These are phyloP conservation scores for Drosophila tropicalis DNA, from an alignment of 1,140 invertebrate genomes.

Conservation along the genomic window DNA sequence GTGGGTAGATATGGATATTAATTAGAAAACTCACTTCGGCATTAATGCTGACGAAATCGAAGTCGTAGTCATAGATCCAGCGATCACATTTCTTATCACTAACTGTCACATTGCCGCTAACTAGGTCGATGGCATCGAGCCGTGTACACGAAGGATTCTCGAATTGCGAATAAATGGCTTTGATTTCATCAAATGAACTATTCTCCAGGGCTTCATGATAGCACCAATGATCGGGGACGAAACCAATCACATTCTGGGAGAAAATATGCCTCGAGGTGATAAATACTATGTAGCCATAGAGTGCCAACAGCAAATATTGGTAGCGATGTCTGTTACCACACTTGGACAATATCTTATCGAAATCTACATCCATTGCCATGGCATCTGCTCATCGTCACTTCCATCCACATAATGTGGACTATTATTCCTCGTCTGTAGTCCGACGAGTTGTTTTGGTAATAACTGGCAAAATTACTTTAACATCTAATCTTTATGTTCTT, in stretches of 20 bases:
- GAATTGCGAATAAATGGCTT: slow-evolving; percentile 59
- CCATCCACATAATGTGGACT: slow-evolving; percentile 54
- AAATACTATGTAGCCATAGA: slow-evolving; percentile 85
- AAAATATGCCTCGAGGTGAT: slow-evolving; percentile 84
- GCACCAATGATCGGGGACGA: slow-evolving; percentile 84
- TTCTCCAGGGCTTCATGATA: slow-evolving; percentile 67
- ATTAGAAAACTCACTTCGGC: slow-evolving; percentile 83
- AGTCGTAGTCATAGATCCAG: slow-evolving; percentile 84
- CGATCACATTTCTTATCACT: slow-evolving; percentile 68
- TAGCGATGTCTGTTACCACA: slow-evolving; percentile 86
- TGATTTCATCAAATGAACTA: slow-evolving; percentile 47
- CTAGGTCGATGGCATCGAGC: slow-evolving; percentile 38
- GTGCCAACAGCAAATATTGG: slow-evolving; percentile 85
- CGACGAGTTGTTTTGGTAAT: too few species aligned
- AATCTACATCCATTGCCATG: slow-evolving; percentile 75
- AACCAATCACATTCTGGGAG: slow-evolving; percentile 84
- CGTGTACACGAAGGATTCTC: slow-evolving; percentile 64
- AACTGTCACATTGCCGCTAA: slow-evolving; percentile 42
- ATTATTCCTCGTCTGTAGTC: too few species aligned
- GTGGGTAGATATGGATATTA: slow-evolving; percentile 6
- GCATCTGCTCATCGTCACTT: slow-evolving; percentile 57
- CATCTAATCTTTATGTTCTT: too few species aligned
- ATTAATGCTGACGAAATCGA: slow-evolving; percentile 84
- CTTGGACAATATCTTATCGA: slow-evolving; percentile 85
- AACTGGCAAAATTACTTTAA: too few species aligned